Evolutionary conservation across 2,797 vertebrate species (phyloP).

Genomic region (Scleropages formosus): DNA sequence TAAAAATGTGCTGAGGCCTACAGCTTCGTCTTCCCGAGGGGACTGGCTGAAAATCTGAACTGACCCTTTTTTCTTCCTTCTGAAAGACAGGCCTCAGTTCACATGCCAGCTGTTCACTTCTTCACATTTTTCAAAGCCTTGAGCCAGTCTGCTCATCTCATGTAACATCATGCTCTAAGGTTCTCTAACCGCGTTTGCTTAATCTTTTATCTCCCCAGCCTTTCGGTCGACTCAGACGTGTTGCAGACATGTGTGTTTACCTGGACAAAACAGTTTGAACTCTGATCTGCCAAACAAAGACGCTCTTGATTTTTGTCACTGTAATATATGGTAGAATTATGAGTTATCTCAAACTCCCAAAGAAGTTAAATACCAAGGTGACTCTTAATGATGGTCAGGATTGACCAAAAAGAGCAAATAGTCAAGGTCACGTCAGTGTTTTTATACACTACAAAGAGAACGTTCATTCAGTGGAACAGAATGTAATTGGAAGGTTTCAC

Average conservation of each 20-base stretch:
- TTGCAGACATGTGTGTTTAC: not conserved
- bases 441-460: too few relatives aligned
- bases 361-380: too few relatives aligned
- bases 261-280: not conserved
- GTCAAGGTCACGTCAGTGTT: too few relatives aligned
- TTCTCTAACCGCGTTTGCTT: not conserved
- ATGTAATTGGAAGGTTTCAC: too few relatives aligned
- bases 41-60: not conserved
- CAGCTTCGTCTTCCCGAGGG: not conserved
- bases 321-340: not conserved
- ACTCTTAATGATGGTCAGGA: too few relatives aligned
- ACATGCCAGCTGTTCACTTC: not conserved
- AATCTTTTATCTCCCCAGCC: not conserved
- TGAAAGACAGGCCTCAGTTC: slow-evolving; percentile 11
- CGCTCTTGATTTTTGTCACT: not conserved
- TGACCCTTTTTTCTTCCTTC: not conserved
- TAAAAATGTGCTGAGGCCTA: not conserved
- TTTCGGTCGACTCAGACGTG: not conserved
- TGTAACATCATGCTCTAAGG: not conserved
- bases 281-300: not conserved
- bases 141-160: not conserved
- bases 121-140: not conserved
- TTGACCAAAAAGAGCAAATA: too few relatives aligned
- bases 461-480: too few relatives aligned
- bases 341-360: too few relatives aligned